Percentiles rank a stretch among this genome's conserved stretches.
Evolutionary conservation across 2,113 vertebrate genomes (phyloP).

Genomic region (Fulmarus glacialis): DNA sequence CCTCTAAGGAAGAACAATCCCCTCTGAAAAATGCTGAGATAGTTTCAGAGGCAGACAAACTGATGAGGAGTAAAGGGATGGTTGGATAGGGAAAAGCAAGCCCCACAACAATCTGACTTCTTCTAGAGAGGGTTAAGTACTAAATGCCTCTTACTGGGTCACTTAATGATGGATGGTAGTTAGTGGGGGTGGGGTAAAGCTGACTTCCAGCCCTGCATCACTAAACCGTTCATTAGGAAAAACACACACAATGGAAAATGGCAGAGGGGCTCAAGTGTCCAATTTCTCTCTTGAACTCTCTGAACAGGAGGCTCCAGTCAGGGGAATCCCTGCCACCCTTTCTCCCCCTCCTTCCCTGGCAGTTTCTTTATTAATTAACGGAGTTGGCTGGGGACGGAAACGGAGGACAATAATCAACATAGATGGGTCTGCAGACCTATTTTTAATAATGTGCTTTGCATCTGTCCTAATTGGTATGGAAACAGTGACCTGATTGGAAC

Average conservation of each 20-base stretch:
- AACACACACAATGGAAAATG: slow-evolving; percentile 71
- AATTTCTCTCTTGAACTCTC: slow-evolving; percentile 75
- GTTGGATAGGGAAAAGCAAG: slow-evolving; percentile 29
- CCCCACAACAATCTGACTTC: slow-evolving; percentile 41
- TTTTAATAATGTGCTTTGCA: slow-evolving; percentile 78
- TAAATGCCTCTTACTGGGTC: slow-evolving; percentile 68
- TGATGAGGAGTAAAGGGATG: not conserved
- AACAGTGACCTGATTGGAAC: slow-evolving; percentile 79
- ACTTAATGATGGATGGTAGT: slow-evolving; percentile 67
- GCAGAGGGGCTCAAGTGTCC: slow-evolving; percentile 73
- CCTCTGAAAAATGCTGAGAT: not conserved
- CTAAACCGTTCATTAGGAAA: slow-evolving; percentile 73
- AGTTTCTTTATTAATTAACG: slow-evolving; percentile 77
- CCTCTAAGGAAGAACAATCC: not conserved
- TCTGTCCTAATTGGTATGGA: slow-evolving; percentile 77
- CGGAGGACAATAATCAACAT: slow-evolving; percentile 75
- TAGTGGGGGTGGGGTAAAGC: slow-evolving; percentile 67
- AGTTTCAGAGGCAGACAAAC: not conserved
- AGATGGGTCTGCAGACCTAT: slow-evolving; percentile 76
- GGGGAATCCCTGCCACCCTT: slow-evolving; percentile 71
- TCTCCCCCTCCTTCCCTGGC: slow-evolving; percentile 62
- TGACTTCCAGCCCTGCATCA: slow-evolving; percentile 75
- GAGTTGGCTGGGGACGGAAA: slow-evolving; percentile 75
- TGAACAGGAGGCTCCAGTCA: slow-evolving; percentile 74
- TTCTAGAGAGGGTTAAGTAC: slow-evolving; percentile 64